Evolutionary conservation across 1,140 invertebrate species (phyloP).

Genomic region (Octopus sinensis): DNA sequence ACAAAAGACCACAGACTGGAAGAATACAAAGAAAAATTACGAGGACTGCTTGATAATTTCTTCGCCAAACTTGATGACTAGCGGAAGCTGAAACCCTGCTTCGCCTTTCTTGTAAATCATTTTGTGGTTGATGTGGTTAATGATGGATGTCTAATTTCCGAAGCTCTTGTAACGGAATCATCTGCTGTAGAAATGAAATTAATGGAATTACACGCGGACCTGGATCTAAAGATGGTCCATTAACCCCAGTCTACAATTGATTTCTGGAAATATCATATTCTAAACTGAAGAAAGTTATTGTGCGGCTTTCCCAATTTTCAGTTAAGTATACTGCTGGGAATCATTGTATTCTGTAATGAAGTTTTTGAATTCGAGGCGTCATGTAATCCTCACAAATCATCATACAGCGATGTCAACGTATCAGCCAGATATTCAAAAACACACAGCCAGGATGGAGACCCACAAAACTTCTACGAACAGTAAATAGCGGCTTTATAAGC

Average conservation of each 20-base stretch:
- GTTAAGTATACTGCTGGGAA: too few relatives aligned
- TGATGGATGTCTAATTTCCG: conserved; percentile 2
- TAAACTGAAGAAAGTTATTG: too few relatives aligned
- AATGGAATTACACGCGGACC: not conserved
- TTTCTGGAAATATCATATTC: too few relatives aligned
- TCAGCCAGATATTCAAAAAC: not conserved
- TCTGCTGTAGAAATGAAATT: conserved; percentile 4
- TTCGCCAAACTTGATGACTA: not conserved
- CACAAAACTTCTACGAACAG: too few relatives aligned
- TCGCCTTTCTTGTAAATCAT: not conserved
- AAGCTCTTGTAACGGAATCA: not conserved
- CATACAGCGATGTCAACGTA: not conserved
- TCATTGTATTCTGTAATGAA: too few relatives aligned
- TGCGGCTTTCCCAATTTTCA: too few relatives aligned
- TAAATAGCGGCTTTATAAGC: not conserved
- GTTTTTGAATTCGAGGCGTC: not conserved
- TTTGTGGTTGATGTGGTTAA: not conserved
- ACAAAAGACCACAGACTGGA: too few relatives aligned
- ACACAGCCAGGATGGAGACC: not conserved
- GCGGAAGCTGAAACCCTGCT: conserved; percentile 3
- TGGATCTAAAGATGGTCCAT: too few relatives aligned
- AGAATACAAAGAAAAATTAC: not conserved
- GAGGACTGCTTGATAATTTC: conserved; percentile 7
- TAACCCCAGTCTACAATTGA: too few relatives aligned
- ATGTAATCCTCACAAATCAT: not conserved